Conservation (phyloP, 2,797 vertebrate species). For the Phoebastria nigripes region DNA sequence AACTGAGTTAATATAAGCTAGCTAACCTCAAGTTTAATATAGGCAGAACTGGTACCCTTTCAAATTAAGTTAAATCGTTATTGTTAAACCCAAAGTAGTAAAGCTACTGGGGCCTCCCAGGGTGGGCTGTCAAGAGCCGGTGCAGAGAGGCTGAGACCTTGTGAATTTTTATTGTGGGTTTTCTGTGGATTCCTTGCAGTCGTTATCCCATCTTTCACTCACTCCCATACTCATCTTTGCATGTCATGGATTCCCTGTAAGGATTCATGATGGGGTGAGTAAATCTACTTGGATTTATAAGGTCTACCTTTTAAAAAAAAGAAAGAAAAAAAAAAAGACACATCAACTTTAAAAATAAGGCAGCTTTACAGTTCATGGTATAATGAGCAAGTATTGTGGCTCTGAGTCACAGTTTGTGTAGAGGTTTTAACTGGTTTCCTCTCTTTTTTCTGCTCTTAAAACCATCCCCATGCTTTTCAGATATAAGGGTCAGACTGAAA, state of each 20-base stretch:
- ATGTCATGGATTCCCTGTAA: neutral
- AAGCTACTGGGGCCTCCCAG: neutral
- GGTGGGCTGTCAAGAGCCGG: neutral
- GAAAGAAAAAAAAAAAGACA: too few relatives aligned
- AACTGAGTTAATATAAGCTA: neutral
- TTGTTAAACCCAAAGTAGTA: neutral
- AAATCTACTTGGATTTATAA: neutral
- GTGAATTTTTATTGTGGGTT: neutral
- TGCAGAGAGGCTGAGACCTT: neutral
- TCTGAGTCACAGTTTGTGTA: neutral
- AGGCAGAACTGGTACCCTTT: neutral
- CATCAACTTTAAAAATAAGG: neutral
- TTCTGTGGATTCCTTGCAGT: neutral
- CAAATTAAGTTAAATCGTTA: neutral
- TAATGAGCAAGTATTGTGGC: neutral
- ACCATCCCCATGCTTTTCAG: neutral
- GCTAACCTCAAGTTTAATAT: neutral
- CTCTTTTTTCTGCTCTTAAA: neutral
- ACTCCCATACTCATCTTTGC: neutral
- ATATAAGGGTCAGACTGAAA: neutral
- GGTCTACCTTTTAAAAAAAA: neutral
- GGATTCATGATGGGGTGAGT: neutral
- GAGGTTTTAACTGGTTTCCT: neutral
- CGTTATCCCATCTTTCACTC: neutral
- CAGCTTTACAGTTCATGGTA: neutral